A percentile compares a stretch with the other conserved stretches of the same genome.
These are phyloP conservation scores for Halictus ligatus DNA, from an alignment of 2,888 invertebrate species.

Conservation along the genomic window DNA sequence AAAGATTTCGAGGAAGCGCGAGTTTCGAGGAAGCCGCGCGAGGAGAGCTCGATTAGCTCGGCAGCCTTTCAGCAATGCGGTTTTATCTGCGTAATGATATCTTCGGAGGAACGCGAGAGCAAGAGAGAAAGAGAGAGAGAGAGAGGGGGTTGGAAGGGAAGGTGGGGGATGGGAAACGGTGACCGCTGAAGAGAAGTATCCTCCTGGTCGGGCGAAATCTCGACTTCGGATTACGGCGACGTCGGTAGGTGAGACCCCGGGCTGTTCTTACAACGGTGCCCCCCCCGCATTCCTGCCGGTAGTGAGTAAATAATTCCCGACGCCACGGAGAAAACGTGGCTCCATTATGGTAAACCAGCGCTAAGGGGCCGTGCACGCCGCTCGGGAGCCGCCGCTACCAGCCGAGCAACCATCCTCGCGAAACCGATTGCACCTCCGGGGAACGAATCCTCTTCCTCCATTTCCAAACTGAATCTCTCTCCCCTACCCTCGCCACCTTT, in stretches of 20 bases:
- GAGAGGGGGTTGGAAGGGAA: background rate
- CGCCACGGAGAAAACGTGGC: constrained; percentile 67
- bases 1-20: constrained; percentile 59
- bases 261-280: constrained; percentile 68
- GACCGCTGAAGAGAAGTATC: constrained; percentile 49
- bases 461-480: constrained; percentile 17
- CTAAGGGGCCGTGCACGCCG: constrained; percentile 34
- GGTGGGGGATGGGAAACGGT: background rate
- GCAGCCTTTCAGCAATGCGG: constrained; percentile 74
- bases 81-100: constrained; percentile 79
- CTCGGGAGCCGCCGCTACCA: background rate
- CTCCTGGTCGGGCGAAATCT: constrained; percentile 56
- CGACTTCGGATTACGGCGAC: constrained; percentile 58
- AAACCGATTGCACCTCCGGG: constrained; percentile 17
- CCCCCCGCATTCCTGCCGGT: constrained; percentile 68
- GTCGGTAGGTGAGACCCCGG: constrained; percentile 72
- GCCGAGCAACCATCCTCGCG: constrained; percentile 1
- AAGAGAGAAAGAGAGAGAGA: background rate
- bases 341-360: constrained; percentile 65
- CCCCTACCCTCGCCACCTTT: background rate
- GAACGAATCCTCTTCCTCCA: constrained; percentile 16
- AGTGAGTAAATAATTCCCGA: constrained; percentile 72
- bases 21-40: constrained; percentile 60
- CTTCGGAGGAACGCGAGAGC: constrained; percentile 33
- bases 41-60: constrained; percentile 69